phyloP scores from a whole-genome alignment of 2,888 invertebrate species.

The Brachypterus glaber region DNA sequence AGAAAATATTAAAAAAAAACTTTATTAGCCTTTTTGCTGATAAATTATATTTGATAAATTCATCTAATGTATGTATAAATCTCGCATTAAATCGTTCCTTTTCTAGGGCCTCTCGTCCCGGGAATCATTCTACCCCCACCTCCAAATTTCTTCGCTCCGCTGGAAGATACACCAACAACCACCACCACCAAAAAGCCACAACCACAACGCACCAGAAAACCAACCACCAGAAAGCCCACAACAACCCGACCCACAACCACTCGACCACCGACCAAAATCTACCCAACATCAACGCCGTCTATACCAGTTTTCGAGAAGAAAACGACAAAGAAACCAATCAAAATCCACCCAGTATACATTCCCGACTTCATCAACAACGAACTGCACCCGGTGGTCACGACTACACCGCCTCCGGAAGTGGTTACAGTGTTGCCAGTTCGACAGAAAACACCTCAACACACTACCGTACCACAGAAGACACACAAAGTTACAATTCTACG shows the following conservation, averaged over 20 bases:
- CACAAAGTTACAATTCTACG: slow-evolving; percentile 34
- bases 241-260: slow-evolving; percentile 20
- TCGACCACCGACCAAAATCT: slow-evolving; percentile 22
- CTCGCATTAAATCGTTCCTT: not conserved
- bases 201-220: too few species aligned
- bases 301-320: slow-evolving; percentile 38
- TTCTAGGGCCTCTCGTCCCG: slow-evolving; percentile 64
- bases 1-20: too few species aligned
- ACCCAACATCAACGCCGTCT: slow-evolving; percentile 32
- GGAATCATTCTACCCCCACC: slow-evolving; percentile 83
- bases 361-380: slow-evolving; percentile 28
- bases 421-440: slow-evolving; percentile 39
- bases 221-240: slow-evolving; percentile 20
- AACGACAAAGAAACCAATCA: slow-evolving; percentile 20
- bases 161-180: slow-evolving; percentile 45
- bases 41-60: not conserved
- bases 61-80: not conserved
- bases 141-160: slow-evolving; percentile 72
- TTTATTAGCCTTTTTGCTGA: too few species aligned
- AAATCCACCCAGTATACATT: slow-evolving; percentile 23
- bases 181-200: slow-evolving; percentile 19
- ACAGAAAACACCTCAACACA: slow-evolving; percentile 19
- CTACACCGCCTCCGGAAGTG: slow-evolving; percentile 39
- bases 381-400: slow-evolving; percentile 29
- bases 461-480: slow-evolving; percentile 15